Percentiles rank a stretch among this genome's conserved stretches.
phyloP scores from a whole-genome alignment of 37 sponge, comb jelly and placozoan species.

The Hormiphora californensis region DNA sequence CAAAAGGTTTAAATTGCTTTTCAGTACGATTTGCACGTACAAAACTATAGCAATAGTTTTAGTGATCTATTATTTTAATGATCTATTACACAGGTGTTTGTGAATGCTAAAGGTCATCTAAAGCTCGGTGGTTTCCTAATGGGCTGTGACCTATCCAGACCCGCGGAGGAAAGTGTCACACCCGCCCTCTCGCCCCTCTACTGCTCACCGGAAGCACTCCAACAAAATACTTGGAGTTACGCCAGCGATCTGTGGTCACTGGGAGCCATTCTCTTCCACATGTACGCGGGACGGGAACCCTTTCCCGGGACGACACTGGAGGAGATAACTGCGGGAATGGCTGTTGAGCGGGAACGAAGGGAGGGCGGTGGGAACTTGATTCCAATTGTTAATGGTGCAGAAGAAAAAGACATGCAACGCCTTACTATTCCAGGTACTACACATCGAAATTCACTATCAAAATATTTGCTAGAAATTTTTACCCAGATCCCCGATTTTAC shows the following conservation, averaged over 20 bases:
- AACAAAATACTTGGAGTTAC: constrained; percentile 44
- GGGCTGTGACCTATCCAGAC: not conserved
- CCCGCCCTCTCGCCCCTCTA: constrained; percentile 31
- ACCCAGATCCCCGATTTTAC: no score
- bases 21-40: not conserved
- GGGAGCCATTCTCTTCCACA: constrained; percentile 44
- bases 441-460: no score
- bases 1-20: not conserved
- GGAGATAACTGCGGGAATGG: constrained; percentile 23
- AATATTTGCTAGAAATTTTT: no score
- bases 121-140: constrained; percentile 26
- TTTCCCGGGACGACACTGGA: constrained; percentile 42
- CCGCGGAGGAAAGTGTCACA: constrained; percentile 31
- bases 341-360: constrained; percentile 10
- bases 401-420: no score
- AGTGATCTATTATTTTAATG: no score
- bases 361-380: not conserved
- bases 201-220: constrained; percentile 19
- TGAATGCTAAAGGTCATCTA: constrained; percentile 3
- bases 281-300: constrained; percentile 12
- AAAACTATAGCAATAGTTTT: no score
- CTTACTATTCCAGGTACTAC: no score
- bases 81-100: not conserved
- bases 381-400: not conserved
- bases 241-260: constrained; percentile 53